phyloP scores from a whole-genome alignment of 2,797 vertebrate genomes.

The Chrysolophus pictus region DNA sequence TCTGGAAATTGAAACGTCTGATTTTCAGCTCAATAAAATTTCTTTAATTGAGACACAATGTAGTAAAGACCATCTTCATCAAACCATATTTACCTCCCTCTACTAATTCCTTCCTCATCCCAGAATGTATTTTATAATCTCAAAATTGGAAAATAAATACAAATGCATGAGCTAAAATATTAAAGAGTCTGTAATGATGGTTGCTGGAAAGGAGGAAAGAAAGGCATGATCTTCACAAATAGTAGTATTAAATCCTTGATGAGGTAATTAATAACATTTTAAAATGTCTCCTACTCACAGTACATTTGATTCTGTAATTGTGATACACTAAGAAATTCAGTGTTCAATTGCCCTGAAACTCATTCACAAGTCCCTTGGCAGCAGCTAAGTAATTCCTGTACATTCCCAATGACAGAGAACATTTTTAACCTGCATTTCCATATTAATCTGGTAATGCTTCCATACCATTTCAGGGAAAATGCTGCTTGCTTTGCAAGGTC shows the following conservation, averaged over 20 bases:
- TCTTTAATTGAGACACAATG: not conserved
- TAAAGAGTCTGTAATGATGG: not conserved
- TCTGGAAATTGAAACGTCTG: not conserved
- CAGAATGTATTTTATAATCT: not conserved
- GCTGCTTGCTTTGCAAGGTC: conserved; percentile 1
- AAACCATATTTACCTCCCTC: not conserved
- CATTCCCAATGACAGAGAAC: conserved; percentile 21
- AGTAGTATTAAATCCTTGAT: conserved; percentile 4
- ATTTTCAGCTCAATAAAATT: not conserved
- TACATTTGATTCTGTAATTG: conserved; percentile 53
- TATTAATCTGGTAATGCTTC: conserved; percentile 45
- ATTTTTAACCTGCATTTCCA: conserved; percentile 53
- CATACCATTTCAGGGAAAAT: conserved; percentile 19
- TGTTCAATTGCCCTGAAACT: conserved; percentile 51
- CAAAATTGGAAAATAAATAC: not conserved
- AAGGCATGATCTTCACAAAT: not conserved
- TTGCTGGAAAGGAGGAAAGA: not conserved
- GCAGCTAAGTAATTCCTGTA: conserved; percentile 34
- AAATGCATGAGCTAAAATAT: not conserved
- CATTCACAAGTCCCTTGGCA: conserved; percentile 22
- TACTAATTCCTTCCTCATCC: not conserved
- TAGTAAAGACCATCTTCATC: not conserved
- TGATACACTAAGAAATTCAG: conserved; percentile 41
- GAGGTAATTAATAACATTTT: conserved; percentile 51
- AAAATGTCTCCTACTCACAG: conserved; percentile 25